These are phyloP conservation scores for Periplaneta americana DNA, from an alignment of 1,140 invertebrate genomes.

Conservation along the genomic window DNA sequence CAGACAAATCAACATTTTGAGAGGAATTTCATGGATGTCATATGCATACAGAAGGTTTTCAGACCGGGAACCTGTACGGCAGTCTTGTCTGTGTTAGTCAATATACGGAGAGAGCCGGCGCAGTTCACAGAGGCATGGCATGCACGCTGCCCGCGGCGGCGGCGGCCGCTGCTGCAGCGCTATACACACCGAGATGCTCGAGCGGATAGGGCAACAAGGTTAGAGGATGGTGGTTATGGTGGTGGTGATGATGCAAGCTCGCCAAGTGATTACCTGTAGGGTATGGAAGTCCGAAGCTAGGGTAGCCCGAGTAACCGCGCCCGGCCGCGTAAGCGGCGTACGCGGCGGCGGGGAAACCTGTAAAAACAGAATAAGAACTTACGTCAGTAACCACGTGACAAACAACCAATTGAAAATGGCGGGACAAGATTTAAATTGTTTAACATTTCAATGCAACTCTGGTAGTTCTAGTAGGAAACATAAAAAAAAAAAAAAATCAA, in stretches of 20 bases:
- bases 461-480: too few species aligned
- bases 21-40: too few species aligned
- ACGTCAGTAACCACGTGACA: background rate
- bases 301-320: constrained; percentile 91
- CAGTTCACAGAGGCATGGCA: constrained; percentile 77
- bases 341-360: constrained; percentile 88
- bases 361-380: constrained; percentile 45
- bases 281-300: constrained; percentile 93
- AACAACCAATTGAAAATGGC: background rate
- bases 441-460: too few species aligned
- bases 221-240: constrained; percentile 40
- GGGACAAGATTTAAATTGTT: background rate
- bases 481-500: too few species aligned
- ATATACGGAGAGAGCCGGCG: background rate
- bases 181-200: constrained; percentile 54
- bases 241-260: constrained; percentile 55
- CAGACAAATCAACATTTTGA: too few species aligned
- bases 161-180: constrained; percentile 27
- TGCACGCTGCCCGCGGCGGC: constrained; percentile 46
- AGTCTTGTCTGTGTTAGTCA: background rate
- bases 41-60: too few species aligned
- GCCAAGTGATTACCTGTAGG: constrained; percentile 87
- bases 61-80: background rate
- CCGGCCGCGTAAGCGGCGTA: constrained; percentile 90
- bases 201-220: constrained; percentile 54